Percentiles rank a stretch among this genome's conserved stretches.
These are phyloP conservation scores for Porites australiensis DNA, from an alignment of 64 coral and sea anemone species.

Conservation along the genomic window DNA sequence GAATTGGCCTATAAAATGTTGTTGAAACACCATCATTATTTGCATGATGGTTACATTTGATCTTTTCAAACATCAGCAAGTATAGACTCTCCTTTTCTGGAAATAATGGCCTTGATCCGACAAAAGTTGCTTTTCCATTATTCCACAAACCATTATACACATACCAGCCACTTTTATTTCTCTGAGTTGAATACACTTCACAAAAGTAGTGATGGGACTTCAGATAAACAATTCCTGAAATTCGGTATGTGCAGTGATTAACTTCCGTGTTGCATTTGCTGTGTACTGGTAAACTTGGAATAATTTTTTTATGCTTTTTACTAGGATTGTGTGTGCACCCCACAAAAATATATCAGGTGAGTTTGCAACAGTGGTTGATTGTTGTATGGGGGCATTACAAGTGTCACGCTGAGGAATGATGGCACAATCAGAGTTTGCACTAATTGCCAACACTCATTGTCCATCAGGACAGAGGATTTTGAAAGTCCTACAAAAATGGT, in stretches of 20 bases:
- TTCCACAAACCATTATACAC: neutral
- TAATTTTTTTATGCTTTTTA: neutral
- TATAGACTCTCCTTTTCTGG: conserved; percentile 17
- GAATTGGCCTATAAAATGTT: neutral
- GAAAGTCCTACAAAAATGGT: neutral
- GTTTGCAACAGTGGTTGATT: neutral
- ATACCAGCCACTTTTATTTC: too few species aligned
- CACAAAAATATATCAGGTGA: conserved; percentile 18
- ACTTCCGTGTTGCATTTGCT: neutral
- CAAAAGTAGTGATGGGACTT: too few species aligned
- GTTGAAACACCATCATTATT: neutral
- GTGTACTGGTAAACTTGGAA: neutral
- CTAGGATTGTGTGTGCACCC: neutral
- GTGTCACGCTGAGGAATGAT: conserved; percentile 19
- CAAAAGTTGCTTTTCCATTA: conserved; percentile 46
- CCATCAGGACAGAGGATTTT: conserved; percentile 19
- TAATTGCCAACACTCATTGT: neutral
- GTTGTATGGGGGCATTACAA: too few species aligned
- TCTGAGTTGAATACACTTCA: too few species aligned
- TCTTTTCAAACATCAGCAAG: conserved; percentile 7
- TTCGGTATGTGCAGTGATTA: conserved; percentile 22
- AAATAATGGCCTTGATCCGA: conserved; percentile 45
- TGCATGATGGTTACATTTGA: neutral
- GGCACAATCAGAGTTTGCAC: conserved; percentile 22
- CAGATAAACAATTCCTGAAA: conserved; percentile 50